Conservation (phyloP, 2,113 vertebrate species). For the Motacilla tschutschensis region DNA sequence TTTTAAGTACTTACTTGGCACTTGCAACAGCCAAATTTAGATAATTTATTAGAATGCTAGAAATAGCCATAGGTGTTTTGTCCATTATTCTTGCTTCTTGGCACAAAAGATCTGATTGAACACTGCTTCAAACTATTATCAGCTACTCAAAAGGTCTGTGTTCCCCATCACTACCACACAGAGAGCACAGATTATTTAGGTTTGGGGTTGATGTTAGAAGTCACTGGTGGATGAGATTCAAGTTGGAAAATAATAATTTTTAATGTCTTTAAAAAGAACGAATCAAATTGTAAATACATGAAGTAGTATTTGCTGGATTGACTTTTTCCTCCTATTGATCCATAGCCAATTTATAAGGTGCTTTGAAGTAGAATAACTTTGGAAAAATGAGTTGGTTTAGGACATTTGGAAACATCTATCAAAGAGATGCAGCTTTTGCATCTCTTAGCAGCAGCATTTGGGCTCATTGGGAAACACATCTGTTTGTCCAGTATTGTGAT, state of each 20-base stretch:
- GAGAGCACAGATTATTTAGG: not conserved
- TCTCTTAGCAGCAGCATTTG: not conserved
- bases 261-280: not conserved
- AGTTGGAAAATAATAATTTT: not conserved
- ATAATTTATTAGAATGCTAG: not conserved
- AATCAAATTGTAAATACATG: not conserved
- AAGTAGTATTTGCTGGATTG: not conserved
- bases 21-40: not conserved
- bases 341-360: not conserved
- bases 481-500: not conserved
- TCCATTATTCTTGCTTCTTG: not conserved
- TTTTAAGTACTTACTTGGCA: not conserved
- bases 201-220: not conserved
- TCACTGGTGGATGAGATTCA: not conserved
- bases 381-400: not conserved
- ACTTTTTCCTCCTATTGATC: not conserved
- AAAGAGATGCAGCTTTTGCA: not conserved
- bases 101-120: not conserved
- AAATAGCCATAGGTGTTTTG: not conserved
- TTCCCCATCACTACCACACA: not conserved
- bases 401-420: not conserved
- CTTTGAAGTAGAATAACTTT: constrained; percentile 15
- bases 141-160: not conserved
- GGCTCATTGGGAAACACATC: not conserved
- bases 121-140: not conserved